These are phyloP conservation scores for Hyles vespertilio DNA, from an alignment of 1,140 invertebrate species.

Conservation along the genomic window DNA sequence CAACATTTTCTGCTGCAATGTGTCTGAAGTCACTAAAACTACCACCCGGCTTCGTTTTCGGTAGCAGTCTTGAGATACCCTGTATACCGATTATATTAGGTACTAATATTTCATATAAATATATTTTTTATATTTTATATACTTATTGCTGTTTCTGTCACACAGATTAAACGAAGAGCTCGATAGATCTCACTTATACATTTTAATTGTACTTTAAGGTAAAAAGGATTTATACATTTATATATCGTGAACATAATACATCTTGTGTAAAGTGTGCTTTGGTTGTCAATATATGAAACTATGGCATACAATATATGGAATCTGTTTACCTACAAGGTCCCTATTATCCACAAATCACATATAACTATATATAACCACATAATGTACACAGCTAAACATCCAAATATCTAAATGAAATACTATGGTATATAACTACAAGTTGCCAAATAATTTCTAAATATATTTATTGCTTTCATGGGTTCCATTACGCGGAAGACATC, in stretches of 20 bases:
- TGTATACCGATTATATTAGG: slow-evolving; percentile 47
- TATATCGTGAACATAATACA: too few species aligned
- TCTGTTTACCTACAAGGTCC: slow-evolving; percentile 26
- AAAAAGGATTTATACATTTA: slow-evolving; percentile 15
- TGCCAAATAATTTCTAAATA: slow-evolving; percentile 31
- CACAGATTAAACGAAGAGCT: slow-evolving; percentile 61
- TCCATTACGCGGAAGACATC: slow-evolving; percentile 39
- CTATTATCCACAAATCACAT: slow-evolving; percentile 18
- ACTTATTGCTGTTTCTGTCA: slow-evolving; percentile 71
- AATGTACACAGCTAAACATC: slow-evolving; percentile 34
- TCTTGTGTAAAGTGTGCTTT: slow-evolving; percentile 17
- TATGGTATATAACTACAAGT: slow-evolving; percentile 9
- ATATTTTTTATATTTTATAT: slow-evolving; percentile 49
- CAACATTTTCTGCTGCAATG: background rate
- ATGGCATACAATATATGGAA: slow-evolving; percentile 25
- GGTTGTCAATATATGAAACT: slow-evolving; percentile 20
- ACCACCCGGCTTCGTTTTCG: too few species aligned
- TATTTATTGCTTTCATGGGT: slow-evolving; percentile 42
- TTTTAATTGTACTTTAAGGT: slow-evolving; percentile 66
- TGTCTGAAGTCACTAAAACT: too few species aligned
- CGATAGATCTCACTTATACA: slow-evolving; percentile 57
- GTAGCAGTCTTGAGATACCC: slow-evolving; percentile 34
- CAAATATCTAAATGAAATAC: slow-evolving; percentile 34
- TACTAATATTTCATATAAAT: slow-evolving; percentile 50
- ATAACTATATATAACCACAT: slow-evolving; percentile 15